Base-by-base conservation (phyloP, 2,888 invertebrate genomes). In the Keiferia lycopersicella region DNA sequence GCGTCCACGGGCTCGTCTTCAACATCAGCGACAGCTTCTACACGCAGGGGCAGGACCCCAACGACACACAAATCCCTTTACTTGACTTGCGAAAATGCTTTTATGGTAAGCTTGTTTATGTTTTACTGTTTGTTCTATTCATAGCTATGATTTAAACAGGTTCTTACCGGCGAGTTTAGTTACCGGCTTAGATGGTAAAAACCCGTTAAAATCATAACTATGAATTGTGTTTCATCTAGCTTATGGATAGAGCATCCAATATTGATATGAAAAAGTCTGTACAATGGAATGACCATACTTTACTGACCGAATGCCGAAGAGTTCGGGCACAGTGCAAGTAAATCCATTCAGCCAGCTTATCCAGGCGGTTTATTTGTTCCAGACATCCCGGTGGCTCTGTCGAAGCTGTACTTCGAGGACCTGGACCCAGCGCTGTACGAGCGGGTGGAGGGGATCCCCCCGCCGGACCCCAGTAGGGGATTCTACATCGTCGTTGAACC, bases 61-160 rank as follows among this genome's bases (percentile, higher is more conserved):
- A 94, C 0, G 94, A 95, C 94, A 95, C 56, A 86, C 93, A 3
- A 96, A 96, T 71, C 94, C 93, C 71, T 96, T 96, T 74, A 75
- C 78, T 10, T 79, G 83, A 1, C 81, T 84, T 2, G 82, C 82
- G 48, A 81, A 95, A 91, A 59, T 96, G 96, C 2, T 78, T 95
- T 0, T 93, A 94, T n/a, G 94, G 94, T 74, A 79, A 50, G 16
- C 92, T 39, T n/a, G 39, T 7, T 6, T 39, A 7, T 11, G 10
- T 11, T 6, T 2, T 39, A 12, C 2, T 12, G 10, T 39, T 7
- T 39, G 39, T 12, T 1, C n/a, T 12, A 39, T 11, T 39, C 6
- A 11, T 11, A 39, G 6, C 3, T 39, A 39, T 39, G n/a, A n/a
- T n/a, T n/a, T n/a, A n/a, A n/a, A n/a, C n/a, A n/a, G n/a, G n/a